Evolutionary conservation across 1,140 invertebrate genomes (phyloP), one percentile per base, ranked within the genome.

Genomic region (Lucilia sericata): DNA sequence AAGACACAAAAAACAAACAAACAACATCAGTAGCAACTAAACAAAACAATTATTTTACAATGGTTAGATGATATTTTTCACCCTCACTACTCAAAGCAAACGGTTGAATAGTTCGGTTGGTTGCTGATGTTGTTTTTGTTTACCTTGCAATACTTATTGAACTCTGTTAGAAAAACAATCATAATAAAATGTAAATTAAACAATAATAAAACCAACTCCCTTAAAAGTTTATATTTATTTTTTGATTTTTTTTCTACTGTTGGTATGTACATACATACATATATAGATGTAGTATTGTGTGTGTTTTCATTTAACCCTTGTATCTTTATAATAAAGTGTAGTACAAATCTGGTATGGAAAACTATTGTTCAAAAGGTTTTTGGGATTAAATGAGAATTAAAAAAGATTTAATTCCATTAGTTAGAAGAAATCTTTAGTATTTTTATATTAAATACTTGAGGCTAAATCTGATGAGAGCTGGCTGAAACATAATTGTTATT

Each of bases 101-200:
- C 12, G 17, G 51, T 14, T 42, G 42, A 55, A 55, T 55, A 14
- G 42, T 42, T 42, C 10, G 5, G 42, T 42, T 42, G 42, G 7
- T 42, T 42, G 42, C 10, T 7, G 5, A 42, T 42, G 42, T 42
- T 55, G 17, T 14, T 55, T 55, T 13, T 70, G n/a, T 21, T 70
- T 21, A 70, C 19, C 65, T 70, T 70, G 17, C 65, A 70, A 70
- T 70, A 70, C 65, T 21, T 70, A 25, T 21, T 70, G 65, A 70
- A 70, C 65, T n/a, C 13, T 17, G 5, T 5, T 17, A 70, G 21
- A 10, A 21, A 70, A 19, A 70, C 5, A 19, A 9, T 21, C 21
- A 70, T 21, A 70, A 70, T 25, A 70, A 70, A 70, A 70, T 70
- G n/a, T 70, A 70, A 70, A 70, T 70, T 70, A 70, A 70, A 70